Percentiles rank a stretch among this genome's conserved stretches.
Conservation (phyloP, 2,797 vertebrate genomes). For the Megalops cyprinoides region DNA sequence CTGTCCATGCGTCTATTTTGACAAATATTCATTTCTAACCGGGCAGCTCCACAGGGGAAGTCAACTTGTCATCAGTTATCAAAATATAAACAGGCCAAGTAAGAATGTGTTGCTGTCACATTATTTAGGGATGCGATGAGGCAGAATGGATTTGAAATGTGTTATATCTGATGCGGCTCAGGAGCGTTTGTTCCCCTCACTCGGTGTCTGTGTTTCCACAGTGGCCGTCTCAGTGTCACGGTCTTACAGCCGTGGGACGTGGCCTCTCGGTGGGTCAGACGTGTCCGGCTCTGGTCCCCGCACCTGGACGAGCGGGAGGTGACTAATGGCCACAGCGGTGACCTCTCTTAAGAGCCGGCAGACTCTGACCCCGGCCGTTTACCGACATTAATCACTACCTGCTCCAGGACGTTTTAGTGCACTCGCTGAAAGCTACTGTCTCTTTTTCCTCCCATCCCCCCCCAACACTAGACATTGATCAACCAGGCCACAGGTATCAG, state of each 20-base stretch:
- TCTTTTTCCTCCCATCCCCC: constrained; percentile 45
- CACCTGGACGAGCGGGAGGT: constrained; percentile 48
- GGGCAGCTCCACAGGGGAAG: not conserved
- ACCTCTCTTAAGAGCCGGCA: constrained; percentile 71
- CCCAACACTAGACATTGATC: constrained; percentile 76
- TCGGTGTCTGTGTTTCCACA: constrained; percentile 47
- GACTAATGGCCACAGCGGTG: constrained; percentile 69
- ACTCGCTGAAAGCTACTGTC: constrained; percentile 72
- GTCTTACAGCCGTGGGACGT: too few species aligned
- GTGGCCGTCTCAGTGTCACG: not conserved
- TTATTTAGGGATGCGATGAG: too few species aligned
- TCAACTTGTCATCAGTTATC: not conserved
- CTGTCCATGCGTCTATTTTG: too few species aligned
- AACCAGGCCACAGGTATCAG: constrained; percentile 84
- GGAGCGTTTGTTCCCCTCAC: constrained; percentile 58
- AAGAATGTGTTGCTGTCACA: not conserved
- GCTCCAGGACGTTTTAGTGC: constrained; percentile 61
- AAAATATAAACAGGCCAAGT: not conserved
- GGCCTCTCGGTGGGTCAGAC: constrained; percentile 37
- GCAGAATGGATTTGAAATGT: too few species aligned
- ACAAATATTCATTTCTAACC: not conserved
- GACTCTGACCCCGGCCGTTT: constrained; percentile 74
- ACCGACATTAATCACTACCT: constrained; percentile 79
- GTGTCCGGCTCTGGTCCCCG: constrained; percentile 34
- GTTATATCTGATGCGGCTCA: constrained; percentile 66